phyloP scores from a whole-genome alignment of 2,113 vertebrate species.

The Zosterops pallidus region DNA sequence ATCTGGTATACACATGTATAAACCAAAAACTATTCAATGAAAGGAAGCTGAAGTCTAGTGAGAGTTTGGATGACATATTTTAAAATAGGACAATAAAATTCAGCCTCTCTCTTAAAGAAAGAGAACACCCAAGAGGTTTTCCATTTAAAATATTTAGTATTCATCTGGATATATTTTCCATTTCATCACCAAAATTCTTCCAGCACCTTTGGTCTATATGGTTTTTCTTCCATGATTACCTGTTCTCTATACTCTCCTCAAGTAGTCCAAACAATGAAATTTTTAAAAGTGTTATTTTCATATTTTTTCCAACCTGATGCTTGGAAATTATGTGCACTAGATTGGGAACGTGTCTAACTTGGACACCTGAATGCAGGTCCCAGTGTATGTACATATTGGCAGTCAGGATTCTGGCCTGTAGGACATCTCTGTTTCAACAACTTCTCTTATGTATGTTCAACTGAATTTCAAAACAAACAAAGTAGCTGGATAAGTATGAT shows the following conservation, averaged over 20 bases:
- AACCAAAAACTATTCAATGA: neutral
- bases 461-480: neutral
- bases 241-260: neutral
- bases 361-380: neutral
- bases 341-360: neutral
- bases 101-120: neutral
- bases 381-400: neutral
- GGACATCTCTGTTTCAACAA: neutral
- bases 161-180: neutral
- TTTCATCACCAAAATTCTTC: neutral
- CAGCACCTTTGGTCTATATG: neutral
- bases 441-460: neutral
- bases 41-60: neutral
- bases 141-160: neutral
- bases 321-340: neutral
- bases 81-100: neutral
- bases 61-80: neutral
- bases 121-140: neutral
- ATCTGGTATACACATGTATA: fast-evolving
- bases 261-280: neutral
- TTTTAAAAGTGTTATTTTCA: neutral
- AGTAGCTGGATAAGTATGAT: neutral
- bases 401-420: neutral
- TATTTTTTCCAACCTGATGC: neutral
- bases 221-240: neutral